Percentiles rank a stretch among this genome's conserved stretches.
Conservation (phyloP, 2,888 invertebrate genomes). For the Lathronympha strigana region DNA sequence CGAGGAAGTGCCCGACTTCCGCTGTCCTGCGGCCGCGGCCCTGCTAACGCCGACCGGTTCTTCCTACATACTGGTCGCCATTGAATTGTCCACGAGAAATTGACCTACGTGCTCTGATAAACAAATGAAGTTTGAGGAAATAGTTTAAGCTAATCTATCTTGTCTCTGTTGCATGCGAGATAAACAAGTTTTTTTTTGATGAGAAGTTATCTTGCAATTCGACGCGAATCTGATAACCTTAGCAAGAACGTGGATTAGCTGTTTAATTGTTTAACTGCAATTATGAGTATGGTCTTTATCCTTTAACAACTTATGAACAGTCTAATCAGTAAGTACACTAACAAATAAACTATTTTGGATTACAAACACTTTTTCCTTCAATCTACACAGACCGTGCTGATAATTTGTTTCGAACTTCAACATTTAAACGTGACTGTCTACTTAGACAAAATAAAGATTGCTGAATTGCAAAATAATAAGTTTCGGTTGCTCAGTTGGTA, state of each 20-base stretch:
- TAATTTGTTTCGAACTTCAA: no score
- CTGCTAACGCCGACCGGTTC: slow-evolving; percentile 55
- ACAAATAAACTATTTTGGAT: no score
- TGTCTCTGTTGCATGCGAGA: not conserved
- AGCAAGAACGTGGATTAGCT: not conserved
- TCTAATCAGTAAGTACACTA: not conserved
- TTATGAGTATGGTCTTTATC: not conserved
- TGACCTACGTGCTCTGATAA: slow-evolving; percentile 56
- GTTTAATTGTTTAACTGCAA: not conserved
- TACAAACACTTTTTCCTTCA: no score
- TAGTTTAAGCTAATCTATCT: slow-evolving; percentile 19
- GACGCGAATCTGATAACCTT: not conserved
- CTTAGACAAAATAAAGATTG: no score
- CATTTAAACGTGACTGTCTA: no score
- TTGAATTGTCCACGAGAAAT: slow-evolving; percentile 54
- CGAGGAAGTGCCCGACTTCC: slow-evolving; percentile 61
- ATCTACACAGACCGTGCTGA: no score
- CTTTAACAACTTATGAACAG: not conserved
- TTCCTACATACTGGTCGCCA: slow-evolving; percentile 50
- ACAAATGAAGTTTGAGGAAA: slow-evolving; percentile 48
- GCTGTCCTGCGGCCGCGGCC: slow-evolving; percentile 50
- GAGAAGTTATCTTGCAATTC: not conserved
- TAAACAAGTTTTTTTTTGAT: slow-evolving; percentile 3
- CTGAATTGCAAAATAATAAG: no score
- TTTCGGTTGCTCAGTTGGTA: no score